phyloP scores from a whole-genome alignment of 2,797 vertebrate species.

The Melanotaenia nigrans region DNA sequence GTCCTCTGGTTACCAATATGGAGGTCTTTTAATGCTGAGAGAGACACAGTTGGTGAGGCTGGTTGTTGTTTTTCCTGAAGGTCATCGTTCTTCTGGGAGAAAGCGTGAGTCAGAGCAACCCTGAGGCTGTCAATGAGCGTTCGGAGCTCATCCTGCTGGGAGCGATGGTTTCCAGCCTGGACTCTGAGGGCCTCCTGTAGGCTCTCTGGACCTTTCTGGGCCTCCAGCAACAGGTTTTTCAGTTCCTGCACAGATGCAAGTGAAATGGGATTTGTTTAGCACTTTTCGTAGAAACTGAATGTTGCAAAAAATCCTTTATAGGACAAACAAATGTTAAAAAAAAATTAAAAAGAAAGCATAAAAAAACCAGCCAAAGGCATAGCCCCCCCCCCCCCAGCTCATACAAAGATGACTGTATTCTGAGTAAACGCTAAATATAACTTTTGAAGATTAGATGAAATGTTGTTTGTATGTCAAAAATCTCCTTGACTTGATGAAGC shows the following conservation, averaged over 20 bases:
- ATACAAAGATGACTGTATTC: too few relatives aligned
- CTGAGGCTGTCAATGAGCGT: conserved; percentile 85
- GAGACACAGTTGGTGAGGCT: conserved; percentile 41
- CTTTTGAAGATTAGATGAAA: too few relatives aligned
- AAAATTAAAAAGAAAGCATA: too few relatives aligned
- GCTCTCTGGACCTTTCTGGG: conserved; percentile 93
- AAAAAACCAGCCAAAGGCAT: too few relatives aligned
- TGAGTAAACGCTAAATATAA: too few relatives aligned
- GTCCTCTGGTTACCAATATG: conserved; percentile 81
- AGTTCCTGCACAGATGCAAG: conserved; percentile 83
- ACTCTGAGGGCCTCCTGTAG: conserved; percentile 93
- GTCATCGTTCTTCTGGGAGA: conserved; percentile 20
- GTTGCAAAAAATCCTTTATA: neutral
- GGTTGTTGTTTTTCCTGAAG: conserved; percentile 6
- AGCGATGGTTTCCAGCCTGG: conserved; percentile 87
- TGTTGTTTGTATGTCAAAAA: too few relatives aligned
- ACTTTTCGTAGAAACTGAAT: neutral
- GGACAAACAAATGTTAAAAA: neutral
- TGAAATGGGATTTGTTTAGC: neutral
- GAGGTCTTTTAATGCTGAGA: conserved; percentile 83
- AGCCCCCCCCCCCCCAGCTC: too few relatives aligned
- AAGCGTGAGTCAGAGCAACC: conserved; percentile 70
- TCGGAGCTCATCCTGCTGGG: conserved; percentile 89
- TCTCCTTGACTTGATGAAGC: too few relatives aligned
- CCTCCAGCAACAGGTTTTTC: conserved; percentile 90